Evolutionary conservation across 2,113 vertebrate genomes (phyloP), one percentile per base, ranked within the genome.

Genomic region (Vulpes vulpes): DNA sequence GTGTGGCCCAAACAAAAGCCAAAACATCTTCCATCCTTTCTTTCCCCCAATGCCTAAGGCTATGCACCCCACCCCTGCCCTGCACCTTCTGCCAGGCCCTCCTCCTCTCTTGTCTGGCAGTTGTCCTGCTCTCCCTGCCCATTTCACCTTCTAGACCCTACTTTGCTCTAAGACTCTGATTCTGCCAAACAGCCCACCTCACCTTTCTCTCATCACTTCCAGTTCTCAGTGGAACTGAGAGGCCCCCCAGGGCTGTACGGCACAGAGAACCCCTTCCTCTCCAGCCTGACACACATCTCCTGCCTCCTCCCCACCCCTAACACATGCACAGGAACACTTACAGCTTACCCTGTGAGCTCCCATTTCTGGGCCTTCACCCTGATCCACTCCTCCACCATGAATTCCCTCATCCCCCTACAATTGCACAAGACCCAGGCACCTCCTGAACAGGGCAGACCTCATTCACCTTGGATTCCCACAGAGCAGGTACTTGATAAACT

Each of bases 11-110:
- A 3, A 69, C 67, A 73, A 11, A 71, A 73, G 69, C 49, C 14
- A 25, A 11, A 35, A 79, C 3, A 14, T 2, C 57, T 30, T 71
- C 65, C 27, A 22, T 23, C 22, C 20, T 15, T 6, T 27, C 53
- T 25, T n/a, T 79, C 32, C 11, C n/a, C 15, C 8, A 14, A 27
- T 60, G 27, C 30, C 14, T 1, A 6, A 60, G n/a, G 53, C 62
- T 8, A 0, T 0, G 67, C 17, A 17, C 30, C n/a, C 11, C 9
- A 17, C n/a, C 53, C 8, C 0, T 3, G 1, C 53, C 53, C 20
- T 35, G 6, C 1, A 14, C 67, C 49, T 43, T 11, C 2, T 32
- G 20, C 49, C 19, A 43, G 62, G 14, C 38, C 30, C 20, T 23
- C 10, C 0, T 79, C 71, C 43, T 11, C 25, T 11, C 22, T 17